Evolutionary conservation across 2,113 vertebrate species (phyloP), one percentile per base, ranked within the genome.

Genomic region (Tinamus guttatus): DNA sequence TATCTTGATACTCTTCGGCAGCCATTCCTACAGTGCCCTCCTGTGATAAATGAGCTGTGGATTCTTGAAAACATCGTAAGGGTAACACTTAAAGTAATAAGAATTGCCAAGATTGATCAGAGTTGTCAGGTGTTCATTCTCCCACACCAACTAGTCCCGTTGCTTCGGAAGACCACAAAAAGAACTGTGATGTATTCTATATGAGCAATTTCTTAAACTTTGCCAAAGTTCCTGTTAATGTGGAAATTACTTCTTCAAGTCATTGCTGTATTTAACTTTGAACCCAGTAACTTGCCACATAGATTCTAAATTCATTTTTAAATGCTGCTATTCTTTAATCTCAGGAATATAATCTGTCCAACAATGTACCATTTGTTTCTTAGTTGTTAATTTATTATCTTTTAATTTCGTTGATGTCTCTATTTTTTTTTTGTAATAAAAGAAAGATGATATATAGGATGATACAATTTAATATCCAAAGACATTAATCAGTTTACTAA

Each of bases 21-120:
- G 77, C 9, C 15, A 87, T 94, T 90, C 84, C 24, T 91, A n/a
- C 27, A 91, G 81, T 85, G 89, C 84, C 93, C 93, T 93, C 84
- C 87, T 94, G 62, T 95, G 89, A 69, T 87, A 89, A 87, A 22
- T 79, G 43, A 89, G 27, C 30, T 62, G 7, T 69, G 69, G 40
- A 54, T 27, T 62, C 81, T 76, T 82, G 18, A 80, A 89, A 87
- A 77, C 28, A 8, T 25, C 25, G 69, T 77, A 49, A 70, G 13
- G 63, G n/a, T 19, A 77, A 77, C 58, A 71, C 3, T 52, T 68
- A 68, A 80, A 81, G 32, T 89, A 86, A 88, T 54, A 80, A n/a
- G 71, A 77, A 70, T 85, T 74, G 7, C 8, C 70, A 93, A 49
- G 25, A 36, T 54, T n/a, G 15, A 58, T 63, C 30, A 81, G 58